Base-by-base conservation (phyloP, 2,113 vertebrate genomes). In the Halichoerus grypus region DNA sequence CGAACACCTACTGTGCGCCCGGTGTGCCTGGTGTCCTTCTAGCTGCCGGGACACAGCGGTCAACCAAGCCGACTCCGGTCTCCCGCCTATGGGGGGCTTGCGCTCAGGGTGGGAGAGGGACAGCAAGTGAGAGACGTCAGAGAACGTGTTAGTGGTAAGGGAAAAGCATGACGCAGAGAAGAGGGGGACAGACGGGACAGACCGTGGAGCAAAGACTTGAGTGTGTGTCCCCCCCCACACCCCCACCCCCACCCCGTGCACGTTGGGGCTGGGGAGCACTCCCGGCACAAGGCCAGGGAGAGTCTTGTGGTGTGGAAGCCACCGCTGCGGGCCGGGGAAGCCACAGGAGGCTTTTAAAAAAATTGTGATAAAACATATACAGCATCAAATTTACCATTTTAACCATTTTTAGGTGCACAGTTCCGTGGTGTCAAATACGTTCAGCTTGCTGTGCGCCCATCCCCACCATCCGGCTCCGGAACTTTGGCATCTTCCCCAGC, bases 201-300 rank as follows among this genome's bases (percentile, higher is more conserved):
- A 59, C 88, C 4, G 21, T 6, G 21, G 6, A 77, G 77, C 63
- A 5, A 7, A 57, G 16, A n/a, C 39, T 15, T 24, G n/a, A 31
- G 24, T 18, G 19, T 13, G 24, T 31, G 4, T 9, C 1, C 9
- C 22, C 9, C 7, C 57, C 59, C 10, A 26, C 12, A 53, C 1
- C 63, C 2, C 13, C 63, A 4, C 2, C 63, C 63, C 51, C 51
- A 14, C 51, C 26, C 1, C 8, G 10, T 14, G 26, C 19, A 46
- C 26, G 14, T 65, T 31, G 36, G 51, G 28, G 69, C 19, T 28
- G 36, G 18, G 9, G 13, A 24, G 26, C 33, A 13, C n/a, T 39
- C 89, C 9, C 9, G 33, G 28, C 53, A 7, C 79, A n/a, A 57
- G 18, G 2, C 31, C 72, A 71, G 67, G 57, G 65, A 39, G 16